Conservation (phyloP, 2,797 vertebrate species). For the Dromococcyx pavoninus region DNA sequence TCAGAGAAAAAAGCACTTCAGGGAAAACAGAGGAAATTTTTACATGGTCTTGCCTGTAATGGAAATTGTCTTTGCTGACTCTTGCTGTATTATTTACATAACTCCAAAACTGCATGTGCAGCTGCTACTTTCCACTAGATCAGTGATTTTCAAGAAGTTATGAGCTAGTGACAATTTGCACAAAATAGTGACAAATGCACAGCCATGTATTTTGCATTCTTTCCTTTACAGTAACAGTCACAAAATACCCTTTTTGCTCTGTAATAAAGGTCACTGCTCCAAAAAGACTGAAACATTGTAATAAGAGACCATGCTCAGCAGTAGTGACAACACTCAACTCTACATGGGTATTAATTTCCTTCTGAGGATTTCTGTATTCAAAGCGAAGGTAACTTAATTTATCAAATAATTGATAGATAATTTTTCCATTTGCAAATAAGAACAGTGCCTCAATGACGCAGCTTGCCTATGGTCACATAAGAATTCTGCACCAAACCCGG, state of each 20-base stretch:
- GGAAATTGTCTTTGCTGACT: conserved; percentile 10
- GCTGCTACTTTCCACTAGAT: conserved; percentile 29
- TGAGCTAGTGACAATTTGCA: background rate
- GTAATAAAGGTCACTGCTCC: background rate
- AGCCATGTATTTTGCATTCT: background rate
- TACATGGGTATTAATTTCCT: background rate
- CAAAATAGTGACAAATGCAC: background rate
- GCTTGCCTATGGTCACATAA: background rate
- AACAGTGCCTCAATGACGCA: background rate
- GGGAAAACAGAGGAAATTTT: background rate
- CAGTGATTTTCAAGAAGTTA: conserved; percentile 23
- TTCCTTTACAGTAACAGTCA: background rate
- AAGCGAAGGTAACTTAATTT: background rate
- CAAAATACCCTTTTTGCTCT: background rate
- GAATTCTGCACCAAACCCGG: background rate
- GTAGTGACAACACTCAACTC: background rate
- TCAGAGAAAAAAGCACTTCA: background rate
- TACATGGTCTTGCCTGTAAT: background rate
- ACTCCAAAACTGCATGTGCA: background rate
- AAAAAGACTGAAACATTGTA: background rate
- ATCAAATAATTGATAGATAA: background rate
- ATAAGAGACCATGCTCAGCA: rapidly evolving
- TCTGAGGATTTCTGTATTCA: background rate
- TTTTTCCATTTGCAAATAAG: background rate
- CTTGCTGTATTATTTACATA: background rate